Evolutionary conservation across 2,888 invertebrate genomes (phyloP), one percentile per base, ranked within the genome.

Genomic region (Pyralis farinalis): DNA sequence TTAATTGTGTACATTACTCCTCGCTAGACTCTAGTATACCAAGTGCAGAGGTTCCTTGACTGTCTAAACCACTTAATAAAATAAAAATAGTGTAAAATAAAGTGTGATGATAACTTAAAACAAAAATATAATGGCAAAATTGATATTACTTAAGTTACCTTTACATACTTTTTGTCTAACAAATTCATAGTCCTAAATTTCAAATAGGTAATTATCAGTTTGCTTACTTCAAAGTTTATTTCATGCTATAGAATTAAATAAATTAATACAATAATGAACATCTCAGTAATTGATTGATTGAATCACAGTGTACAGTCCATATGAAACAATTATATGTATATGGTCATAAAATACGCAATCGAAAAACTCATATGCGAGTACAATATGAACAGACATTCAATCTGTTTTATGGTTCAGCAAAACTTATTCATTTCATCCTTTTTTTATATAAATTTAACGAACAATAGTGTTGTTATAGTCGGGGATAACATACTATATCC

Each of bases 71-170:
- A 34, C n/a, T 43, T 34, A 57, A 58, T 55, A 53, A 60, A 63
- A 57, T 63, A 68, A 63, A 60, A 63, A 46, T 55, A 61, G 45
- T 55, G 53, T 65, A 60, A 61, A 67, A 69, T 55, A 61, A 62
- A 63, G 60, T 73, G 76, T 72, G 72, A 74, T 71, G 66, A 57
- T 59, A 59, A 40, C n/a, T n/a, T n/a, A n/a, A n/a, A 50, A 49
- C 63, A 70, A 63, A 64, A 55, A 57, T 68, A 71, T 63, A 68
- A 76, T 76, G 76, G 76, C 76, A 75, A 71, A 68, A 69, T 55
- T 55, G 3, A 46, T 39, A 43, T 44, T 35, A 4, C 25, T 34
- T 21, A 46, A n/a, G 63, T 55, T 62, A 47, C 16, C 61, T 58
- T 62, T 61, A 43, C 57, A 58, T 53, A 51, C 50, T 38, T 53